A percentile compares a stretch with the other conserved stretches of the same genome.
phyloP scores from a whole-genome alignment of 2,113 vertebrate species.

The Takifugu bimaculatus region DNA sequence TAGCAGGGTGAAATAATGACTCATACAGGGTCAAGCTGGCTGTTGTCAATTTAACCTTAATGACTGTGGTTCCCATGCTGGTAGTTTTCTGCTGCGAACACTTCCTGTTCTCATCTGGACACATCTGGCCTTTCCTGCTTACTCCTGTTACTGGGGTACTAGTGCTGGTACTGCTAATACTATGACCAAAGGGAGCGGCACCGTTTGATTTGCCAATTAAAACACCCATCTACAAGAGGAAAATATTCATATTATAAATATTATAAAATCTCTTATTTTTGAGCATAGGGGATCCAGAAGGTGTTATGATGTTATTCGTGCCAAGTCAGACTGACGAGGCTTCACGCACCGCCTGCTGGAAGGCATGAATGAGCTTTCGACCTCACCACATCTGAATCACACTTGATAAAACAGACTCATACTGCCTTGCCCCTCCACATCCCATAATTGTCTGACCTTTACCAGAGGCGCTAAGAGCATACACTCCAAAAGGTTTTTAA shows the following conservation, averaged over 20 bases:
- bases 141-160: neutral
- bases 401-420: too few species aligned
- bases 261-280: too few species aligned
- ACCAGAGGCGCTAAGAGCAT: too few species aligned
- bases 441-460: too few species aligned
- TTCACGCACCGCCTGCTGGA: too few species aligned
- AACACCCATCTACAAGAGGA: neutral
- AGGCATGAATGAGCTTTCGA: too few species aligned
- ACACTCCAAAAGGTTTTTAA: neutral
- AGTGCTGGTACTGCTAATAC: constrained; percentile 7
- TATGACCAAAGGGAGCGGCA: too few species aligned
- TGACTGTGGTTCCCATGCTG: constrained; percentile 19
- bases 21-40: constrained; percentile 47
- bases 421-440: too few species aligned
- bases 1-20: constrained; percentile 47
- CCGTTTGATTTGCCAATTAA: neutral
- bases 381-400: too few species aligned
- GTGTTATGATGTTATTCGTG: too few species aligned
- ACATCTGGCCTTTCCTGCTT: constrained; percentile 6
- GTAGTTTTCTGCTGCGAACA: constrained; percentile 28
- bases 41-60: constrained; percentile 57
- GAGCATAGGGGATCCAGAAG: neutral
- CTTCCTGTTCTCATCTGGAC: constrained; percentile 10
- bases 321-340: too few species aligned
- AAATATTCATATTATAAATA: too few species aligned